Conservation (phyloP, 2,888 invertebrate genomes). For the Catocala nupta region DNA sequence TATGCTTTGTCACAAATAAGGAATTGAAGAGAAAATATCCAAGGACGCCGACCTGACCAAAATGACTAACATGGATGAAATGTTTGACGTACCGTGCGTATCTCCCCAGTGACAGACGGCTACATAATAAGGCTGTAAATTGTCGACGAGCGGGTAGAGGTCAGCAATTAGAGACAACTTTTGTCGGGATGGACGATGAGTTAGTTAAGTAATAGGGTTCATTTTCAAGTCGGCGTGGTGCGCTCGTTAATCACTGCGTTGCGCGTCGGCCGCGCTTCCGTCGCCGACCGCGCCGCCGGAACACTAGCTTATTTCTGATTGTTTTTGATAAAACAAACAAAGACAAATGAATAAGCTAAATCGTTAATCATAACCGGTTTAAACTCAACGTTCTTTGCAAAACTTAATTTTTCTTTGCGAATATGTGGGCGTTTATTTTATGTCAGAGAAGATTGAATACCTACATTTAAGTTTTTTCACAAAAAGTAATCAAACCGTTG, state of each 20-base stretch:
- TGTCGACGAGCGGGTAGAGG: conserved; percentile 55
- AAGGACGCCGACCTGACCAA: conserved; percentile 25
- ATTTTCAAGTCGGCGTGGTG: conserved; percentile 76
- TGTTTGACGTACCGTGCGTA: conserved; percentile 47
- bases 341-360: conserved; percentile 76
- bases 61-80: conserved; percentile 44
- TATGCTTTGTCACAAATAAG: neutral
- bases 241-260: conserved; percentile 79
- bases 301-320: conserved; percentile 82
- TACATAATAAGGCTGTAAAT: conserved; percentile 50
- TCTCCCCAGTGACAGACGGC: conserved; percentile 37
- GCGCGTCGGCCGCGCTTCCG: conserved; percentile 68
- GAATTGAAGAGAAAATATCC: conserved; percentile 30
- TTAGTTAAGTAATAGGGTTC: conserved; percentile 80
- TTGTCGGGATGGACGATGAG: conserved; percentile 68
- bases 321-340: conserved; percentile 85
- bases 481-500: conserved; percentile 25
- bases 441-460: conserved; percentile 43
- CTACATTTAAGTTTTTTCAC: conserved; percentile 33
- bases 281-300: conserved; percentile 72
- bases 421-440: conserved; percentile 52
- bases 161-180: conserved; percentile 72
- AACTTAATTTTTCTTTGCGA: conserved; percentile 50
- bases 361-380: conserved; percentile 77
- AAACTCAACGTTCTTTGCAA: conserved; percentile 66